Conservation (phyloP, 1,140 invertebrate genomes). For the Archegozetes longisetosus region DNA sequence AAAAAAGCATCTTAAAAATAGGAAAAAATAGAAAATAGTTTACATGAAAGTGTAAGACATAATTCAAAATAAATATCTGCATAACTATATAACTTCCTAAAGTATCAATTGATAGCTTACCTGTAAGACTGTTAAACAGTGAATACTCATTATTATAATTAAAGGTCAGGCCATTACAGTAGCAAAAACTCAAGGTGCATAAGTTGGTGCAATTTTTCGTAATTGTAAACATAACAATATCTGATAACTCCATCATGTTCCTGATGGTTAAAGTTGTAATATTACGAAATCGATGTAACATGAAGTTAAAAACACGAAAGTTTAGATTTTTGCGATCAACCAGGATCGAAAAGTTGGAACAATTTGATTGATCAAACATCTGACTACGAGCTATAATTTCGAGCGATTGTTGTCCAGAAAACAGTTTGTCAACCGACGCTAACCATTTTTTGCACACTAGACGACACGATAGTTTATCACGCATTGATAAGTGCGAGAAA, state of each 20-base stretch:
- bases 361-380: neutral
- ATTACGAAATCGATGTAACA: constrained; percentile 2
- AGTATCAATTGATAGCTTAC: neutral
- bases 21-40: no score
- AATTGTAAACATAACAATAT: constrained; percentile 6
- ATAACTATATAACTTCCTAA: no score
- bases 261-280: neutral
- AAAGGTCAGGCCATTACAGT: neutral
- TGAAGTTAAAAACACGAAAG: neutral
- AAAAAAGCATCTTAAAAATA: no score
- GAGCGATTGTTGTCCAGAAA: constrained; percentile 2
- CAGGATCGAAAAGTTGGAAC: constrained; percentile 3
- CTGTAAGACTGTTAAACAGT: constrained; percentile 1
- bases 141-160: constrained; percentile 1
- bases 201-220: neutral
- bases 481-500: constrained; percentile 6
- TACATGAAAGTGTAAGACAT: no score
- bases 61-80: no score
- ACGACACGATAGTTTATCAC: constrained; percentile 8
- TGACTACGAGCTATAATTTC: neutral
- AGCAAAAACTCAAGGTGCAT: neutral
- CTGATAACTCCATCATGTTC: neutral
- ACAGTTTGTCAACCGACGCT: neutral
- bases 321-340: neutral
- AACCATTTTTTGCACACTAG: constrained; percentile 4